Percentiles rank a stretch among this genome's conserved stretches.
These are phyloP conservation scores for Enteromius viviparus DNA, from an alignment of 2,797 vertebrate species.

Conservation along the genomic window DNA sequence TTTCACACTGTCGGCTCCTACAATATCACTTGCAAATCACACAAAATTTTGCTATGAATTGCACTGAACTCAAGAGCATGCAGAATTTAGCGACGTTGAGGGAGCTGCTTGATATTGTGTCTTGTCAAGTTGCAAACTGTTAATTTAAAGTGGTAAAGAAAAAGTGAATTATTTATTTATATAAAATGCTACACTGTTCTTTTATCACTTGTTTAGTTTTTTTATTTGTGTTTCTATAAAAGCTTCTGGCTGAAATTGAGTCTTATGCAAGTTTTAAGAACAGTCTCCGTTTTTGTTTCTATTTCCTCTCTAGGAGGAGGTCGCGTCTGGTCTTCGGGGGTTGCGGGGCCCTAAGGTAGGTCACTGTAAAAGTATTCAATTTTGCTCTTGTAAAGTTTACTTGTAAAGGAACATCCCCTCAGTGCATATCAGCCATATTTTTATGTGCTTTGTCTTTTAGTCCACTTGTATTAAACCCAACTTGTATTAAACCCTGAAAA, in stretches of 20 bases:
- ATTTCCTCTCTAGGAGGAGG: constrained; percentile 77
- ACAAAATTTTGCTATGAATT: constrained; percentile 1
- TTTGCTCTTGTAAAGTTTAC: not conserved
- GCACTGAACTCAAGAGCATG: not conserved
- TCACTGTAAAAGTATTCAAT: not conserved
- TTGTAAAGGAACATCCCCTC: not conserved
- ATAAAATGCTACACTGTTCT: not conserved
- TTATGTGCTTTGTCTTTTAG: not conserved
- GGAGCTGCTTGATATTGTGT: no score
- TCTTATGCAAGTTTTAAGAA: not conserved
- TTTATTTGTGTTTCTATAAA: not conserved
- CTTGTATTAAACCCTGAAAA: not conserved
- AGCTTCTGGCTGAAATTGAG: not conserved
- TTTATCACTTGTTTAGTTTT: not conserved
- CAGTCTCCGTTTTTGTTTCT: constrained; percentile 41
- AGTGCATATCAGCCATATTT: not conserved
- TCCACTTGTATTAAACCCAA: not conserved
- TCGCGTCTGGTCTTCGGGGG: constrained; percentile 79
- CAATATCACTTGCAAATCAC: constrained; percentile 24
- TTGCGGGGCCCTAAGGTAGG: constrained; percentile 94
- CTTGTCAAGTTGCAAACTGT: not conserved
- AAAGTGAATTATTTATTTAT: not conserved
- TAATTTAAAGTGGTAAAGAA: not conserved
- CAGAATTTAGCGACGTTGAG: not conserved
- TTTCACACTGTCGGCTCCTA: constrained; percentile 50